Conservation (phyloP, 2,888 invertebrate species). For the Lacanobia oleracea region DNA sequence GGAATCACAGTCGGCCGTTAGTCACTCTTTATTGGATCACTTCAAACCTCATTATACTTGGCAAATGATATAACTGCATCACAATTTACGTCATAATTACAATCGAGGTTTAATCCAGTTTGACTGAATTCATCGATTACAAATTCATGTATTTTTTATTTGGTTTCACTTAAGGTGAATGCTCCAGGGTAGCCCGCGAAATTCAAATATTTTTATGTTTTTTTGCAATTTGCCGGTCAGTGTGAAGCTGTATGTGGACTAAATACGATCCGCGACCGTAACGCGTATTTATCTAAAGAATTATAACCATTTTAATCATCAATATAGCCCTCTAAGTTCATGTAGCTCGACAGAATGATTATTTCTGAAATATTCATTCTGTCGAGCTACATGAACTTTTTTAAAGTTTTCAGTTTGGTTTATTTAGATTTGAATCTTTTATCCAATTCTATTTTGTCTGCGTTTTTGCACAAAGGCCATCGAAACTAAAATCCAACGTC, state of each 20-base stretch:
- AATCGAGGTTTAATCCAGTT: constrained; percentile 32
- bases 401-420: neutral
- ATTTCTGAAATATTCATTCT: no score
- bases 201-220: no score
- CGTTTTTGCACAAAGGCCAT: neutral
- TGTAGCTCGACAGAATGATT: no score
- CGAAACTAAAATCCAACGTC: neutral
- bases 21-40: constrained; percentile 37
- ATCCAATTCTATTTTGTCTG: neutral
- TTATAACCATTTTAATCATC: no score
- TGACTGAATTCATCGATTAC: constrained; percentile 21
- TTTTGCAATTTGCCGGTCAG: no score
- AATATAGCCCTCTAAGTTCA: no score
- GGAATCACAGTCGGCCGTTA: constrained; percentile 28
- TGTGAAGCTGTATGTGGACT: no score
- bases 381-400: no score
- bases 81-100: constrained; percentile 25
- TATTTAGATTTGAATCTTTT: neutral
- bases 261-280: no score
- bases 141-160: constrained; percentile 15
- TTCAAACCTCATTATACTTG: constrained; percentile 35
- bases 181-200: no score
- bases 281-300: no score
- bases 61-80: constrained; percentile 42
- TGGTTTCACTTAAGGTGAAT: neutral